A percentile compares a stretch with the other conserved stretches of the same genome.
phyloP scores from a whole-genome alignment of 2,888 invertebrate genomes.

The Shargacucullia verbasci region DNA sequence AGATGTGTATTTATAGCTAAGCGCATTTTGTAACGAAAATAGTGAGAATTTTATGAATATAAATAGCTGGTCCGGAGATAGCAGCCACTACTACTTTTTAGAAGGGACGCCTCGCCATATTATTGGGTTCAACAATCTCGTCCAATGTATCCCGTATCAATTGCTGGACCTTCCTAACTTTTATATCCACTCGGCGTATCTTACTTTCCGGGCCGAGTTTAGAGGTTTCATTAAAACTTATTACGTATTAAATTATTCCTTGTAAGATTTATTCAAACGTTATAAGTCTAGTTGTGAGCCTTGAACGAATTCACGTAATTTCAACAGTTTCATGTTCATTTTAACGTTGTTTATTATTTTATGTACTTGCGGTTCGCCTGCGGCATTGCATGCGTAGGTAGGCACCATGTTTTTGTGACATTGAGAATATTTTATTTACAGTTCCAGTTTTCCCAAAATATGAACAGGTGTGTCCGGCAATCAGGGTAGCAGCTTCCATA shows the following conservation, averaged over 20 bases:
- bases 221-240: conserved; percentile 61
- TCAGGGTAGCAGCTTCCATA: conserved; percentile 6
- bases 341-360: conserved; percentile 36
- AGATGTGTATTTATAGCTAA: conserved; percentile 34
- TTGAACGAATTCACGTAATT: conserved; percentile 52
- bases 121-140: conserved; percentile 50
- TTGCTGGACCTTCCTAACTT: conserved; percentile 54
- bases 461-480: background rate
- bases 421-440: conserved; percentile 27
- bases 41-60: conserved; percentile 33
- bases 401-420: conserved; percentile 33
- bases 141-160: conserved; percentile 51
- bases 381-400: conserved; percentile 22
- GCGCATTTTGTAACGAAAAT: conserved; percentile 29
- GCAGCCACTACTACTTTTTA: conserved; percentile 31
- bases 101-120: conserved; percentile 34
- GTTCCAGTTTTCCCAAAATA: conserved; percentile 8
- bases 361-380: conserved; percentile 18
- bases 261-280: conserved; percentile 54
- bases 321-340: conserved; percentile 36
- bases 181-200: conserved; percentile 54
- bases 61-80: conserved; percentile 43
- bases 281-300: conserved; percentile 52
- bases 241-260: conserved; percentile 59
- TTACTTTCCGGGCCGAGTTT: conserved; percentile 43